Evolutionary conservation across 2,113 vertebrate genomes (phyloP).

Genomic region (Microcebus lehilahytsara): DNA sequence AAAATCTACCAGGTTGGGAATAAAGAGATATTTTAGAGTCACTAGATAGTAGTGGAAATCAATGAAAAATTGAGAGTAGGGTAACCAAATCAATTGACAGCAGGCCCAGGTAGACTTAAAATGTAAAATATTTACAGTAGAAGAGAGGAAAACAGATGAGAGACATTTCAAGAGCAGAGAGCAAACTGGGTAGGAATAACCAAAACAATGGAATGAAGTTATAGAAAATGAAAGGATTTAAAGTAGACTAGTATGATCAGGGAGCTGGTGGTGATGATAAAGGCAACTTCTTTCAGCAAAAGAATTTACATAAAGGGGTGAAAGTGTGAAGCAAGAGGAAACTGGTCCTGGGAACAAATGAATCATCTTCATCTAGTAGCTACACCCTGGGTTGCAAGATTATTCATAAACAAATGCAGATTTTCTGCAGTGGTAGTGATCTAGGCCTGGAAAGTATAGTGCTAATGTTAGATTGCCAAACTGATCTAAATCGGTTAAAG

Average conservation of each 20-base stretch:
- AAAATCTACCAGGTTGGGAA: not conserved
- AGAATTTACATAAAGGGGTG: constrained; percentile 44
- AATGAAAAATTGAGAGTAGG: constrained; percentile 1
- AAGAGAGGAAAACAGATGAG: not conserved
- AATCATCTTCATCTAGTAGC: constrained; percentile 65
- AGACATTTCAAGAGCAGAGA: constrained; percentile 10
- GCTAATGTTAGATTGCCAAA: constrained; percentile 47
- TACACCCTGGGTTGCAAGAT: constrained; percentile 62
- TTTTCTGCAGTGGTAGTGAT: constrained; percentile 55
- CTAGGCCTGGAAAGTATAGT: constrained; percentile 59
- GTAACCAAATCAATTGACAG: constrained; percentile 34
- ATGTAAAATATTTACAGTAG: not conserved
- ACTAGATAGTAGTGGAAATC: not conserved
- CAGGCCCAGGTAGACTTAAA: not conserved
- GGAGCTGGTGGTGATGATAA: constrained; percentile 22
- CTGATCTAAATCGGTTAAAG: constrained; percentile 45
- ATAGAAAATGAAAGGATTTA: constrained; percentile 40
- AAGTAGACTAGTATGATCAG: not conserved
- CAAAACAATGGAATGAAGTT: not conserved
- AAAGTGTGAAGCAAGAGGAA: constrained; percentile 69
- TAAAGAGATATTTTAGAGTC: constrained; percentile 1
- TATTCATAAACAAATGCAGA: constrained; percentile 67
- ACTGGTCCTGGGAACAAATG: constrained; percentile 71
- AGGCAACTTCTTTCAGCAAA: constrained; percentile 1
- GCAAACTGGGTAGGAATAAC: not conserved